Percentiles rank a stretch among this genome's conserved stretches.
Evolutionary conservation across 1,140 invertebrate genomes (phyloP).

Genomic region (Neuroterus valhalla): DNA sequence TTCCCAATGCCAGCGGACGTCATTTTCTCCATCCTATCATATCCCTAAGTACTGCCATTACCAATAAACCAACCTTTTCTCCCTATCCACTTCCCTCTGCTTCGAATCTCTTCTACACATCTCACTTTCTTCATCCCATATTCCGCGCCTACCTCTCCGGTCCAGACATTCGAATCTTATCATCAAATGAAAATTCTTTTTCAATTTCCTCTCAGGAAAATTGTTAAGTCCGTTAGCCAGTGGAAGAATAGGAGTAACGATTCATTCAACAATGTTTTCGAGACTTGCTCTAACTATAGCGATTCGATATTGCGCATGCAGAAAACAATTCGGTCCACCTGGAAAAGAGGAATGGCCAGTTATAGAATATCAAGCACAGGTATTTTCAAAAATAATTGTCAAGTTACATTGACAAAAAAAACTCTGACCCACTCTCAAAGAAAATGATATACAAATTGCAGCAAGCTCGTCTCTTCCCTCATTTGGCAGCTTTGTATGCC

Average conservation of each 20-base stretch:
- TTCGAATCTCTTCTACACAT: too few species aligned
- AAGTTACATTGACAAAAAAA: slow-evolving; percentile 30
- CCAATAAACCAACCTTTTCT: too few species aligned
- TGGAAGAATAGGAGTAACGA: slow-evolving; percentile 84
- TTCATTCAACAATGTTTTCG: slow-evolving; percentile 83
- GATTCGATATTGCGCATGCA: slow-evolving; percentile 90
- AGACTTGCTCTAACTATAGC: slow-evolving; percentile 87
- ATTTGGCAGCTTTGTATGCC: slow-evolving; percentile 87
- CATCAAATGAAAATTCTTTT: slow-evolving; percentile 80
- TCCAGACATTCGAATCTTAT: too few species aligned
- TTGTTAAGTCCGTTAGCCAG: slow-evolving; percentile 90
- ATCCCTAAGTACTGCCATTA: too few species aligned
- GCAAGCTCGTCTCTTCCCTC: slow-evolving; percentile 95
- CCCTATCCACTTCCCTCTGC: too few species aligned
- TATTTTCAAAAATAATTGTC: slow-evolving; percentile 70
- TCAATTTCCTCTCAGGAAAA: slow-evolving; percentile 73
- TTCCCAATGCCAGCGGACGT: too few species aligned
- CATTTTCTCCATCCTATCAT: too few species aligned
- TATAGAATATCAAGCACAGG: slow-evolving; percentile 91
- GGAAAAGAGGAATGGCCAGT: slow-evolving; percentile 84
- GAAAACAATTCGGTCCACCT: slow-evolving; percentile 91
- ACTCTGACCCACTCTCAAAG: slow-evolving; percentile 5
- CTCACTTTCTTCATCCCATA: too few species aligned
- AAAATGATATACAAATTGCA: slow-evolving; percentile 63
- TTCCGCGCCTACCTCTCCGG: too few species aligned